Evolutionary conservation across 2,113 vertebrate species (phyloP), one percentile per base, ranked within the genome.

Genomic region (Australoheros scitulus): DNA sequence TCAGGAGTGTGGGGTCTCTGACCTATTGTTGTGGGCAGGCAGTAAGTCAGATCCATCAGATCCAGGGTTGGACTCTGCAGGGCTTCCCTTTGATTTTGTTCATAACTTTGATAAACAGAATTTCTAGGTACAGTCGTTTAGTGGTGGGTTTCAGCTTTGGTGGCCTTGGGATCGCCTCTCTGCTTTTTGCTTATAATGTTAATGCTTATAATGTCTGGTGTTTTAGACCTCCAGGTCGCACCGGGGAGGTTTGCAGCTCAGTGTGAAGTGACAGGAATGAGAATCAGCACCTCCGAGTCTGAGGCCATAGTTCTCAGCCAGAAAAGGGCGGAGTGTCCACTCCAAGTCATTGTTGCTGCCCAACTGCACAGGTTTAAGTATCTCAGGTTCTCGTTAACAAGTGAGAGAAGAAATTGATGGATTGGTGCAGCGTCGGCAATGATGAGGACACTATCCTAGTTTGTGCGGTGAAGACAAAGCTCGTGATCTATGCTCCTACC

Each of bases 401-500:
- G 3, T 26, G 26, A 26, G 26, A 34, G 32, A 34, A 34, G 32
- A 34, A 4, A 6, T 3, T 26, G 32, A 34, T 6, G 32, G 32
- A 34, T 34, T 6, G 32, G 32, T 34, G 32, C 32, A 34, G 32
- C 32, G 32, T 34, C 32, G 32, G 32, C 32, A 34, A 20, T 0
- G 13, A 41, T 36, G 41, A 64, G 4, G 61, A 64, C 41, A 11
- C 34, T 38, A 41, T 64, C 34, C 34, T 64, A 8, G 34, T 64
- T 3, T 0, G 3, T 8, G 34, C n/a, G 34, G 61, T 14, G 11
- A 14, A 13, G 38, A 1, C 34, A 22, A 64, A 41, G 36, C 0
- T 9, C 11, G 22, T 6, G n/a, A 0, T 24, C 43, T 15, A 6
- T 6, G 36, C 4, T 41, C 38, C 38, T 47, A 26, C 38, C 36